phyloP scores from a whole-genome alignment of 1,140 invertebrate species.

The Orchestia grillus region DNA sequence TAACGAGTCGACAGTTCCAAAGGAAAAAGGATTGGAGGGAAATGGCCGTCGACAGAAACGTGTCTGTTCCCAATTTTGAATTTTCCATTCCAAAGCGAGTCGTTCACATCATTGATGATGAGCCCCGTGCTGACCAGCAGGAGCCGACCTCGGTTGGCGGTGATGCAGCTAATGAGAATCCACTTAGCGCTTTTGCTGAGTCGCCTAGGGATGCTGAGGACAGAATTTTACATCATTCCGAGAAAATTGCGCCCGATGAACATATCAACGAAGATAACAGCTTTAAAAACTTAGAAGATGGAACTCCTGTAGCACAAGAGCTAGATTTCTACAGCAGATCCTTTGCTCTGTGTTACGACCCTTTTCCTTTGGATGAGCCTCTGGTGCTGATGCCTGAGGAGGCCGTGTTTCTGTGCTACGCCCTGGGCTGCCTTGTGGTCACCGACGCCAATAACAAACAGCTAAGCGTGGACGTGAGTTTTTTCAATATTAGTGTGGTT shows the following conservation, averaged over 20 bases:
- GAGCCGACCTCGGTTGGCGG: background rate
- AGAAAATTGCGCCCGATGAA: background rate
- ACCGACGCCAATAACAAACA: background rate
- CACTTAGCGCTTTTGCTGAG: background rate
- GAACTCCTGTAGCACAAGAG: background rate
- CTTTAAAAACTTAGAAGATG: background rate
- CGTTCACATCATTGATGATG: background rate
- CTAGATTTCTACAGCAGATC: background rate
- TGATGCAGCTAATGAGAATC: background rate
- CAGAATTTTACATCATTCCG: background rate
- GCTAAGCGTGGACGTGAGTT: constrained; percentile 19
- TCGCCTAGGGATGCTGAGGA: background rate
- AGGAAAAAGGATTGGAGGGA: background rate
- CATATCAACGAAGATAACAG: background rate
- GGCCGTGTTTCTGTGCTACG: constrained; percentile 29
- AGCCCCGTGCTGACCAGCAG: background rate
- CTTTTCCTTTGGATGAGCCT: constrained; percentile 6
- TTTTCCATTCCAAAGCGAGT: background rate
- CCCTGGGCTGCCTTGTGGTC: constrained; percentile 9
- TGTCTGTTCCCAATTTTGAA: background rate
- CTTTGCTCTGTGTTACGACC: background rate
- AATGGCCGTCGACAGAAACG: background rate
- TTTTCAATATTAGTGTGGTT: background rate
- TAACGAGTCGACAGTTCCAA: background rate
- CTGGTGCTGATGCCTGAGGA: constrained; percentile 45